Base-by-base conservation (phyloP, 2,888 invertebrate genomes). In the Coronaproctus castanopsis region DNA sequence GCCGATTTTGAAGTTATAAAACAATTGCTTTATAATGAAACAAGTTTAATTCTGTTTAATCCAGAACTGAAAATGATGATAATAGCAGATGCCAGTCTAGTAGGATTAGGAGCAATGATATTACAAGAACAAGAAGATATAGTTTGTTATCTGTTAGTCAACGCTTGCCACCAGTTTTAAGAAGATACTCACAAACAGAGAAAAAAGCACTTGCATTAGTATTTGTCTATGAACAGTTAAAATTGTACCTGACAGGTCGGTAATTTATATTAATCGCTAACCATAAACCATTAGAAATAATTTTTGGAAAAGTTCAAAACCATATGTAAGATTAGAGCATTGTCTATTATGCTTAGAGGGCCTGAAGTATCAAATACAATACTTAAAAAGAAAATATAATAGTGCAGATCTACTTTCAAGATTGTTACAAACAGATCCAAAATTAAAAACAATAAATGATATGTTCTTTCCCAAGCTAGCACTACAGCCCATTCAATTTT, bases 211-310 rank as follows among this genome's bases (percentile, higher is more conserved):
- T 57, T 8, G 57, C 57, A 10, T 22, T 57, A 14, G 51, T 57
- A 5, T 57, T 49, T 21, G 20, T 24, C 2, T 20, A 20, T 23
- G 57, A 57, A 24, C 2, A 24, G 18, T 23, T 57, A 14, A 55
- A 59, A 51, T 14, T 36, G 3, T 55, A 59, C 49, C 21, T 59
- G n/a, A 23, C 55, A 19, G 58, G 58, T 24, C 36, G 54, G 21
- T 5, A 54, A 2, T 58, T 58, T 54, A 50, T 54, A 2, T 24
- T 54, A 5, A 20, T 58, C 19, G 54, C 58, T 1, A 54, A 58
- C 19, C 54, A 58, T 24, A 58, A 58, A 24, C 58, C 54, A 21
- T 22, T 58, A 20, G 49, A 58, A 21, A 48, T n/a, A 3, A 24
- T 58, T 3, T 58, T 53, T 24, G 48, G 58, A n/a, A 2, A 2